A percentile compares a stretch with the other conserved stretches of the same genome.
phyloP scores from a whole-genome alignment of 1,140 invertebrate genomes.

The Pararge aegeria region DNA sequence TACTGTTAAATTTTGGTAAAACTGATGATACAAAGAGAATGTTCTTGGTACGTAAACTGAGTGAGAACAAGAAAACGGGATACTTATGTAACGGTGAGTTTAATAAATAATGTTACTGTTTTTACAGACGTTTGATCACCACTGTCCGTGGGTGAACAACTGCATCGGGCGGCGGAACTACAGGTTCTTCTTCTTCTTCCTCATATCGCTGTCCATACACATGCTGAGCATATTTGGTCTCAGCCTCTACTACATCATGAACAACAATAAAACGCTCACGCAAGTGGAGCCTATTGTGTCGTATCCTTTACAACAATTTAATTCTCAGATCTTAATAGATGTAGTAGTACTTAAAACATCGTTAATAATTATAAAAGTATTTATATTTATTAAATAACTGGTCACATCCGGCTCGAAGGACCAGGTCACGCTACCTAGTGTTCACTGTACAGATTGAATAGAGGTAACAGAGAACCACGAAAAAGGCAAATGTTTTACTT shows the following conservation, averaged over 20 bases:
- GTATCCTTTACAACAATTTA: conserved; percentile 87
- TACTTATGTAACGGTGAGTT: too few species aligned
- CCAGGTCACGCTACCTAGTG: too few species aligned
- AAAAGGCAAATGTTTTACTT: too few species aligned
- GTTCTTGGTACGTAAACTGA: too few species aligned
- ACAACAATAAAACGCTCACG: conserved; percentile 90
- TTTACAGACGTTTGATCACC: conserved; percentile 98
- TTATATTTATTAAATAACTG: background rate
- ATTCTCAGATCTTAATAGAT: background rate
- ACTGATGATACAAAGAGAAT: too few species aligned
- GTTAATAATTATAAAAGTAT: background rate
- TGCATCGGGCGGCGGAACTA: conserved; percentile 99
- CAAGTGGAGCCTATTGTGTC: conserved; percentile 92
- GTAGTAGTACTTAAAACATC: background rate
- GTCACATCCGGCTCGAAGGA: too few species aligned
- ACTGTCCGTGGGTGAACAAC: conserved; percentile 99
- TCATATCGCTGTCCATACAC: conserved; percentile 96
- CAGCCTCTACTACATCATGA: conserved; percentile 94
- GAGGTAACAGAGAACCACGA: too few species aligned
- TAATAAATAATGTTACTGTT: background rate
- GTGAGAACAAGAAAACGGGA: too few species aligned
- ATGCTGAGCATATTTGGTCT: conserved; percentile 98
- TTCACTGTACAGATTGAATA: too few species aligned
- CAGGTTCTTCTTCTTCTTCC: conserved; percentile 98
- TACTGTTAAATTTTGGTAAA: too few species aligned